A percentile compares a stretch with the other conserved stretches of the same genome.
Evolutionary conservation across 2,888 invertebrate genomes (phyloP).

Genomic region (Schrankia costaestrigalis): DNA sequence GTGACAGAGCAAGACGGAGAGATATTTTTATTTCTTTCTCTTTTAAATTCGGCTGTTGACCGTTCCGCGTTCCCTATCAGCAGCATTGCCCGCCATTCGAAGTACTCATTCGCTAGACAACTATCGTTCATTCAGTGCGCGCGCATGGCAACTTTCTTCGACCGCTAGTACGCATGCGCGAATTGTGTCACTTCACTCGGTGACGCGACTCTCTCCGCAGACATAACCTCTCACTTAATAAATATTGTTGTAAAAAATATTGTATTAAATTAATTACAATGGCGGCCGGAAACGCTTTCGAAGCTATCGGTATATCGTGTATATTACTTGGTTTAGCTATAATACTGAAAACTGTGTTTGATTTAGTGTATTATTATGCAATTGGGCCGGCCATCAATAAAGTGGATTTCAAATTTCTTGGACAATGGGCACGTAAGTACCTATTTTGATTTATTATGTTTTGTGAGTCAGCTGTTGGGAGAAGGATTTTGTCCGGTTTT

Average conservation of each 20-base stretch:
- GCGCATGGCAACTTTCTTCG: constrained; percentile 72
- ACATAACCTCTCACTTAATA: constrained; percentile 50
- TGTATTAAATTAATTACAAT: constrained; percentile 28
- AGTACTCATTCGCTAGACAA: constrained; percentile 28
- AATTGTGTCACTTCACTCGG: constrained; percentile 60
- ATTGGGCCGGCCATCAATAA: constrained; percentile 79
- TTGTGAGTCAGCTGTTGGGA: too few relatives aligned
- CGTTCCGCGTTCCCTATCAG: constrained; percentile 30
- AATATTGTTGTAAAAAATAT: constrained; percentile 17
- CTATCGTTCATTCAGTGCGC: constrained; percentile 46
- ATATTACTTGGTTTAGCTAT: constrained; percentile 51
- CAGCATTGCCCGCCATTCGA: constrained; percentile 19
- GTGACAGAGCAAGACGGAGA: constrained; percentile 20
- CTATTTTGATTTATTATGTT: too few relatives aligned
- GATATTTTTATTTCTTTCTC: constrained; percentile 27
- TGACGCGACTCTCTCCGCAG: constrained; percentile 40
- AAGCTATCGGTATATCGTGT: constrained; percentile 72
- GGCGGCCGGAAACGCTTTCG: constrained; percentile 54
- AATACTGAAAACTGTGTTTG: constrained; percentile 42
- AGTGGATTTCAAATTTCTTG: constrained; percentile 84
- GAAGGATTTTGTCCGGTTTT: too few relatives aligned
- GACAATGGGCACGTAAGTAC: constrained; percentile 90
- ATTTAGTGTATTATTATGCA: constrained; percentile 58
- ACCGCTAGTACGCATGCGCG: constrained; percentile 68
- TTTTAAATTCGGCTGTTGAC: constrained; percentile 21